Conservation (phyloP, 2,888 invertebrate species). For the Tetranychus truncatus region DNA sequence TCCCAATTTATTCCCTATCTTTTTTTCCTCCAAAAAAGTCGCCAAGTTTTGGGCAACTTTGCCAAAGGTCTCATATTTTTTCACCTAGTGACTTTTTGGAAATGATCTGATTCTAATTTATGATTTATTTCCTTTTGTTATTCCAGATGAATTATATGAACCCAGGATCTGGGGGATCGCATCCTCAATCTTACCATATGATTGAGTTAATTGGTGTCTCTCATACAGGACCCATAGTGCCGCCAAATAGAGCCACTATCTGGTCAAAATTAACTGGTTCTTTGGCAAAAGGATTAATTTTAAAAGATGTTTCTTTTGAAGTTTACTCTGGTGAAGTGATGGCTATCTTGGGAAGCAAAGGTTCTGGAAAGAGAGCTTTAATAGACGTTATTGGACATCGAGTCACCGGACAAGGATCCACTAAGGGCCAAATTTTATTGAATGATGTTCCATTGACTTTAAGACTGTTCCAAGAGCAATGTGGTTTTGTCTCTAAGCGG, state of each 20-base stretch:
- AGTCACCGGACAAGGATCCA: constrained; percentile 43
- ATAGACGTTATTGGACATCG: constrained; percentile 59
- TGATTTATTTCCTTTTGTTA: neutral
- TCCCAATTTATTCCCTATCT: constrained; percentile 6
- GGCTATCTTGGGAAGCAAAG: constrained; percentile 79
- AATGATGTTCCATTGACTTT: constrained; percentile 67
- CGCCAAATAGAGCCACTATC: constrained; percentile 34
- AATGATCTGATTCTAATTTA: neutral
- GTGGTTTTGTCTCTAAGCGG: constrained; percentile 71
- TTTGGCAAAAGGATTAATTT: constrained; percentile 61
- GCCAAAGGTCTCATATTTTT: constrained; percentile 9
- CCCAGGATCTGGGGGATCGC: constrained; percentile 4
- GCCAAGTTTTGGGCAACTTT: constrained; percentile 14
- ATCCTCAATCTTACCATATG: constrained; percentile 40
- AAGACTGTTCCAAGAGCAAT: constrained; percentile 51
- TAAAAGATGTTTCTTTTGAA: constrained; percentile 76
- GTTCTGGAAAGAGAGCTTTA: constrained; percentile 72
- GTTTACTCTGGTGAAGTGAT: constrained; percentile 82
- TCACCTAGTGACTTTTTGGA: neutral
- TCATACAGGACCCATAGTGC: constrained; percentile 60
- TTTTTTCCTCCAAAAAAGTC: constrained; percentile 12
- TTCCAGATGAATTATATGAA: constrained; percentile 13
- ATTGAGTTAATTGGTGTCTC: constrained; percentile 71
- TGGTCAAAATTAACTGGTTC: constrained; percentile 54
- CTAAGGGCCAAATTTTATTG: constrained; percentile 60